Base-by-base conservation (phyloP, 2,797 vertebrate species). In the Hippocampus kuda region DNA sequence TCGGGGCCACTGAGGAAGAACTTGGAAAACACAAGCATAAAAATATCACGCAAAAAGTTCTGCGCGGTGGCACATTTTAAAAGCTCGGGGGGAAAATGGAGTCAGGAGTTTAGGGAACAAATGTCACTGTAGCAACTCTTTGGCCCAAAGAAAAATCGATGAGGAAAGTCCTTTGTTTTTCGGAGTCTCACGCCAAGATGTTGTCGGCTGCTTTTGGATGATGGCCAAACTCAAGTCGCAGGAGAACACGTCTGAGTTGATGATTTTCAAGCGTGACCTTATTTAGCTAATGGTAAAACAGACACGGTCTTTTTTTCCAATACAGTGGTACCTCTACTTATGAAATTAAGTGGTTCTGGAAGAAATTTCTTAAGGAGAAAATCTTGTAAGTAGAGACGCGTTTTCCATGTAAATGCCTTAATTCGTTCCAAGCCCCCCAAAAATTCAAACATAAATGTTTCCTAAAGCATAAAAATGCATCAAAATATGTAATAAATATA, bases 51-150 rank as follows among this genome's bases (percentile, higher is more conserved):
- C 49, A 71, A 71, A 72, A 72, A 75, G 68, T 73, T 76, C 67
- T 72, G 74, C 72, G 74, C 78, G 78, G 77, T 67, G 30, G 2
- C 77, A 81, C 82, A 86, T 87, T 83, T 80, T 72, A 84, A 82
- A 26, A 48, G 44, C 24, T 10, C 13, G 30, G 26, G 15, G 27
- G 26, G 13, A 59, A 7, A 59, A 59, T 2, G 56, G 69, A 65
- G 67, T 11, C 38, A 71, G 74, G 59, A 66, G 61, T 80, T 81
- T 68, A 78, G 76, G 72, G 67, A 77, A 72, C 22, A 56, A 73
- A 77, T 75, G 78, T 78, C 68, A 5, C 71, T 72, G 71, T 63
- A 61, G 74, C 56, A 66, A 56, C 13, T 72, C 74, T 71, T 79
- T 78, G 73, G 60, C 67, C 49, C 34, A 67, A 44, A 70, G 73